Evolutionary conservation across 1,140 invertebrate species (phyloP).

Genomic region (Nomia melanderi): DNA sequence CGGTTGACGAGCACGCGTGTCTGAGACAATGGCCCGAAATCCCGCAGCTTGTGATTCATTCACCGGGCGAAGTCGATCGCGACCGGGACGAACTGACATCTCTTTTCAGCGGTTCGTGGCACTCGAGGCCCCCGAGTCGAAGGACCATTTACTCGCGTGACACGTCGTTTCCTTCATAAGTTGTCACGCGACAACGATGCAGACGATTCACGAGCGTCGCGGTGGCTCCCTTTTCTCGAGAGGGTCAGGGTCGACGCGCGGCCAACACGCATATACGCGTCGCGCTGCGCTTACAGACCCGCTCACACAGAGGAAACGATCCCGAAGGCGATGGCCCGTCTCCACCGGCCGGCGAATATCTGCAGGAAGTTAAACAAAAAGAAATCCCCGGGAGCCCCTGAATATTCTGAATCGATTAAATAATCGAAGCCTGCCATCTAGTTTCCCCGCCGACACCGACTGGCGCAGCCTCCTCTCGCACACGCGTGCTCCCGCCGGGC

Average conservation of each 20-base stretch:
- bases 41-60: slow-evolving; percentile 4
- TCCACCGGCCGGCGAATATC: slow-evolving; percentile 61
- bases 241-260: slow-evolving; percentile 32
- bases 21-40: slow-evolving; percentile 3
- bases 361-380: slow-evolving; percentile 80
- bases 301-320: slow-evolving; percentile 1
- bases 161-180: slow-evolving; percentile 60
- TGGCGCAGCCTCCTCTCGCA: background rate
- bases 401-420: slow-evolving; percentile 81
- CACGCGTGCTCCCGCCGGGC: background rate
- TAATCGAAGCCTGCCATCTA: slow-evolving; percentile 80
- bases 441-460: slow-evolving; percentile 50
- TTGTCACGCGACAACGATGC: slow-evolving; percentile 55
- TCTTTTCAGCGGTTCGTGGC: slow-evolving; percentile 40
- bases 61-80: slow-evolving; percentile 47
- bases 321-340: slow-evolving; percentile 49
- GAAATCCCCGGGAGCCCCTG: slow-evolving; percentile 69
- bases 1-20: slow-evolving; percentile 5
- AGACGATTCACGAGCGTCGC: slow-evolving; percentile 23
- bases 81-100: slow-evolving; percentile 26
- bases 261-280: background rate
- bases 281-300: background rate
- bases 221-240: slow-evolving; percentile 40
- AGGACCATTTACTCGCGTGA: slow-evolving; percentile 62
- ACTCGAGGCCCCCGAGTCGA: slow-evolving; percentile 28